Conservation (phyloP, 2,888 invertebrate genomes). For the Pogonocherus hispidulus region DNA sequence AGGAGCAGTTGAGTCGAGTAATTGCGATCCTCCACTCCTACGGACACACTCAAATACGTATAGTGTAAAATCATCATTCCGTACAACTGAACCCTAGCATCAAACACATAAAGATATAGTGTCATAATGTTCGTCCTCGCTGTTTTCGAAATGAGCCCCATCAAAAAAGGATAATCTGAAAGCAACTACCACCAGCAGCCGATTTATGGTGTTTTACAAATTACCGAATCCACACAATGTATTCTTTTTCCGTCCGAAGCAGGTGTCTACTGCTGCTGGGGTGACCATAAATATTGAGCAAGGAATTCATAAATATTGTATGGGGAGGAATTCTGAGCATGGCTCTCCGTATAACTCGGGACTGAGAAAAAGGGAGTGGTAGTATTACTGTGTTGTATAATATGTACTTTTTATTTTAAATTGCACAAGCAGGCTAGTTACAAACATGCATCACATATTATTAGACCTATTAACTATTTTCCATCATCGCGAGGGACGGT, state of each 20-base stretch:
- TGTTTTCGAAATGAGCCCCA: neutral
- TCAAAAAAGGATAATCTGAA: slow-evolving; percentile 7
- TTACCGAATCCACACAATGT: neutral
- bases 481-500: too few species aligned
- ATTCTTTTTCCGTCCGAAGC: slow-evolving; percentile 2
- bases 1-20: too few species aligned
- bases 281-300: slow-evolving; percentile 44
- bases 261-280: neutral
- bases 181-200: neutral
- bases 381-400: too few species aligned
- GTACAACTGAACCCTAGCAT: neutral
- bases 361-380: too few species aligned
- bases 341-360: too few species aligned
- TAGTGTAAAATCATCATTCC: too few species aligned
- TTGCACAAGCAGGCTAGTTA: too few species aligned
- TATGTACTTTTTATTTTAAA: too few species aligned
- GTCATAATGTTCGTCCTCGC: neutral
- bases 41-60: too few species aligned
- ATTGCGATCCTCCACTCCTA: too few species aligned
- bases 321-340: slow-evolving; percentile 9
- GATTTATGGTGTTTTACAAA: neutral
- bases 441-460: too few species aligned
- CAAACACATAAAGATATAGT: neutral
- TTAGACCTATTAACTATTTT: too few species aligned
- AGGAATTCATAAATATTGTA: slow-evolving; percentile 46